These are phyloP conservation scores for Peromyscus californicus DNA, from an alignment of 2,113 vertebrate species.

Conservation along the genomic window DNA sequence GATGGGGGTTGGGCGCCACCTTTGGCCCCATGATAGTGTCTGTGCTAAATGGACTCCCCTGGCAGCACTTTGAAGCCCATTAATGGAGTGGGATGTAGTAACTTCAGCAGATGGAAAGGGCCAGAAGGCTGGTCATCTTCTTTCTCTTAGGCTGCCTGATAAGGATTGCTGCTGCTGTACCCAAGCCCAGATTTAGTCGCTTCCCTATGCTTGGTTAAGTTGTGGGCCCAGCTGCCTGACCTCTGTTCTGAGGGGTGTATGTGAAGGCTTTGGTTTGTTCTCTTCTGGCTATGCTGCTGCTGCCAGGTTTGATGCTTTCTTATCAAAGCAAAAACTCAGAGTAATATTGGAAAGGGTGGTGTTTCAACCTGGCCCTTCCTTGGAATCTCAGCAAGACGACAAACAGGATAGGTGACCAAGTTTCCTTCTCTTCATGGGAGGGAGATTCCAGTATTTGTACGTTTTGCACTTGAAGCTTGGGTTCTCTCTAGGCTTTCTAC, in stretches of 20 bases:
- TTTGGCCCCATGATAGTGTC: constrained; percentile 65
- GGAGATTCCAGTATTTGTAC: constrained; percentile 65
- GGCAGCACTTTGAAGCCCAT: constrained; percentile 72
- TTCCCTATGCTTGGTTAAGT: constrained; percentile 36
- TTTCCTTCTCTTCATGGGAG: constrained; percentile 53
- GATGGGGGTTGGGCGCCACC: constrained; percentile 72
- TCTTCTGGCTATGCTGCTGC: background rate
- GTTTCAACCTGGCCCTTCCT: constrained; percentile 34
- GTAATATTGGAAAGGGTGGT: constrained; percentile 22
- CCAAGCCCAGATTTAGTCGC: background rate
- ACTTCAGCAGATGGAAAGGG: constrained; percentile 69
- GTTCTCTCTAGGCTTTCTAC: constrained; percentile 64
- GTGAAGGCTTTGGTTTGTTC: background rate
- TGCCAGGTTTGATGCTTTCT: background rate
- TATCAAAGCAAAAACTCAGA: constrained; percentile 28
- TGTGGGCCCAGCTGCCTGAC: background rate
- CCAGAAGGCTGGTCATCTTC: constrained; percentile 14
- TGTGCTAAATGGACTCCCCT: constrained; percentile 70
- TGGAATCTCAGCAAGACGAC: constrained; percentile 60
- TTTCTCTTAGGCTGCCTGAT: background rate
- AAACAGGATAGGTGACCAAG: constrained; percentile 29
- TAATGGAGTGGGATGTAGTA: constrained; percentile 70
- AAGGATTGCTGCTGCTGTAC: background rate
- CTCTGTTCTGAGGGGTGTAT: background rate
- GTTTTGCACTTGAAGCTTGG: constrained; percentile 58